Evolutionary conservation across 2,797 vertebrate genomes (phyloP).

Genomic region (Anisognathus igniventris): DNA sequence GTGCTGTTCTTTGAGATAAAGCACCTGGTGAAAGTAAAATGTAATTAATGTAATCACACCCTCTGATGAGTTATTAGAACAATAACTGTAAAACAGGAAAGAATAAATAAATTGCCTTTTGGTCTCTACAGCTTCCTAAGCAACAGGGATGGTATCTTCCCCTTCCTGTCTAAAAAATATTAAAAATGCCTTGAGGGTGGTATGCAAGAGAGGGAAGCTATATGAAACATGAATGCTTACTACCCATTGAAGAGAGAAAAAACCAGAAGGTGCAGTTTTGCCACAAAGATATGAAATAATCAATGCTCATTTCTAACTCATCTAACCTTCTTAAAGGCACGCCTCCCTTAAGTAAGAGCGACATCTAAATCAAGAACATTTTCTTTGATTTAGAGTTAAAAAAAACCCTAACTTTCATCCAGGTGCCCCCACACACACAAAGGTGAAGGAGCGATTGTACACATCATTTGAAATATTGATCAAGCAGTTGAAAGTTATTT

Average conservation of each 20-base stretch:
- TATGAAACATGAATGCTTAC: background rate
- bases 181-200: background rate
- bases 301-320: background rate
- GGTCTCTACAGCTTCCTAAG: background rate
- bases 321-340: background rate
- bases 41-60: background rate
- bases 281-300: background rate
- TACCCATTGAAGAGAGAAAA: background rate
- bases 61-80: background rate
- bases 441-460: background rate
- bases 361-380: background rate
- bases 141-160: background rate
- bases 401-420: background rate
- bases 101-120: background rate
- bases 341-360: background rate
- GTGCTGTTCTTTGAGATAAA: background rate
- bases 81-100: background rate
- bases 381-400: constrained; percentile 9
- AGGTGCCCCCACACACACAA: background rate
- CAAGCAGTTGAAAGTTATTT: background rate
- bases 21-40: background rate
- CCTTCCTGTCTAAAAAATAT: background rate
- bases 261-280: background rate
- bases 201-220: background rate
- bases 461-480: background rate